Conservation (phyloP, 2,888 invertebrate species). For the Phaedon cochleariae region DNA sequence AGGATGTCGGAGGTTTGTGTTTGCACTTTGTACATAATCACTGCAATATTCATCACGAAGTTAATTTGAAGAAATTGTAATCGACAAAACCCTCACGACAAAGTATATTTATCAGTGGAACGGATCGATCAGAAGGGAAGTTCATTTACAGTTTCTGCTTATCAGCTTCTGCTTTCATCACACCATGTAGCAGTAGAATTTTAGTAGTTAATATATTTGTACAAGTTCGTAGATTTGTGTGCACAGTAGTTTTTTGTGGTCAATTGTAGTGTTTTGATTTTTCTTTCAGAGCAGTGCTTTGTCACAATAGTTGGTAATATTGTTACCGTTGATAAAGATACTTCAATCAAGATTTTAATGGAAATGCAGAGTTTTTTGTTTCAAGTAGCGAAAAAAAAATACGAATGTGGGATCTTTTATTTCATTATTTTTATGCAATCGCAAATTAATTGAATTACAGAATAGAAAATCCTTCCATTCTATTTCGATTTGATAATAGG, state of each 20-base stretch:
- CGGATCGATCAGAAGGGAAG: too few relatives aligned
- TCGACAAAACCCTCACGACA: too few relatives aligned
- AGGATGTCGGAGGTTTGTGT: conserved; percentile 42
- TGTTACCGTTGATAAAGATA: too few relatives aligned
- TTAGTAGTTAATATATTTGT: conserved; percentile 36
- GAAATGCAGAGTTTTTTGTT: too few relatives aligned
- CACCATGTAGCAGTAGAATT: conserved; percentile 42
- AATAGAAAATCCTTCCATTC: too few relatives aligned
- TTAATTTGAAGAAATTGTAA: background rate
- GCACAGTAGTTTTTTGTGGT: conserved; percentile 33
- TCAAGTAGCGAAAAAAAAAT: too few relatives aligned
- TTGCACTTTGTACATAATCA: conserved; percentile 8
- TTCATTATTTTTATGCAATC: too few relatives aligned
- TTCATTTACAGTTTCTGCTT: conserved; percentile 14
- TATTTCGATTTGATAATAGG: too few relatives aligned
- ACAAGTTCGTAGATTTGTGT: conserved; percentile 26
- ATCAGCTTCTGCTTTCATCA: conserved; percentile 26
- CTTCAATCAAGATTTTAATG: too few relatives aligned
- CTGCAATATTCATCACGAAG: background rate
- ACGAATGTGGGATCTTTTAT: too few relatives aligned
- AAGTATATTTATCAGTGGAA: too few relatives aligned
- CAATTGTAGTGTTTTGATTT: background rate
- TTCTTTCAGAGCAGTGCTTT: background rate
- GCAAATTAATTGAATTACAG: too few relatives aligned
- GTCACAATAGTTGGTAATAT: background rate